These are phyloP conservation scores for Limosa lapponica DNA, from an alignment of 2,797 vertebrate species.

Conservation along the genomic window DNA sequence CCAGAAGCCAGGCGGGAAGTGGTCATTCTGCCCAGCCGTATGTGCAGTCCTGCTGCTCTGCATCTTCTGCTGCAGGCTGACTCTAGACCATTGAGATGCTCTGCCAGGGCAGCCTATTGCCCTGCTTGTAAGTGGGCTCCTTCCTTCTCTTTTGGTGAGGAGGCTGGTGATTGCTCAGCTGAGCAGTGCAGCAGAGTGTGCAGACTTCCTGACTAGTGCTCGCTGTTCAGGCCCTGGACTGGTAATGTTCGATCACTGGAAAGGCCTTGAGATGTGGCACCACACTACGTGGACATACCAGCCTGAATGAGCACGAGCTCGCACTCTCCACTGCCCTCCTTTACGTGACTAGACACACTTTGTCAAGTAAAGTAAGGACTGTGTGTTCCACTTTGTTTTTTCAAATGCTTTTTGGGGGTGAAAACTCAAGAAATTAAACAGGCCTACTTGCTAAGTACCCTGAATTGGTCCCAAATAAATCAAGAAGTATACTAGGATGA, in stretches of 20 bases:
- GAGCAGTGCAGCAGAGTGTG: background rate
- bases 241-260: background rate
- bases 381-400: background rate
- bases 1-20: background rate
- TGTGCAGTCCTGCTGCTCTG: background rate
- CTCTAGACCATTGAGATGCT: background rate
- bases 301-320: background rate
- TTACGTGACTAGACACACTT: background rate
- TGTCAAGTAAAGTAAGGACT: background rate
- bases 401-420: background rate
- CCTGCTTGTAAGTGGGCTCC: background rate
- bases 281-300: background rate
- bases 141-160: background rate
- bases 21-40: background rate
- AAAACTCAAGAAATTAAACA: background rate
- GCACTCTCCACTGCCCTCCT: background rate
- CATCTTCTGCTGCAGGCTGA: background rate
- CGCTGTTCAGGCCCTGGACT: background rate
- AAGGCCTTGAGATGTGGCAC: background rate
- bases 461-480: background rate
- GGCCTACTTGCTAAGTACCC: background rate
- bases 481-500: background rate
- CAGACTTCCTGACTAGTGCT: background rate
- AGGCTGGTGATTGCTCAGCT: background rate
- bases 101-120: rapidly evolving